Base-by-base conservation (phyloP, 2,113 vertebrate species). In the Halcyon malimbica region DNA sequence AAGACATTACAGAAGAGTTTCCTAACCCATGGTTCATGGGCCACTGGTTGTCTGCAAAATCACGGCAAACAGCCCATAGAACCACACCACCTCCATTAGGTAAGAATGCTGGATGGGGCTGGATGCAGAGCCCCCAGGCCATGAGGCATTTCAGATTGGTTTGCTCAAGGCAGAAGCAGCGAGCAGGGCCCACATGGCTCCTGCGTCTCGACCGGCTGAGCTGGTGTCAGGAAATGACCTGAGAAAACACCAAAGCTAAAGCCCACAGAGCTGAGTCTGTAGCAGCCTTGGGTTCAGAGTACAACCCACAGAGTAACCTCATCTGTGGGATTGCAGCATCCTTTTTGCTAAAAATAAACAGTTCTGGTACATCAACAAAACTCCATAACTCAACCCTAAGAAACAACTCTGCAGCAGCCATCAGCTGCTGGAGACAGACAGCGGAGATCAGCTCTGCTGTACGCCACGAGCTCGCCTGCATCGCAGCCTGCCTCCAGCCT, bases 71-170 rank as follows among this genome's bases (percentile, higher is more conserved):
- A 12, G 2, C 37, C 13, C 53, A 5, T 8, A 18, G 23, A 48
- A 1, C 18, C 18, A 4, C 3, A 19, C 6, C 5, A 14, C 8
- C 31, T 75, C 29, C 39, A 9, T 4, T 0, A 4, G 28, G 13
- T 5, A 57, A 53, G 62, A 4, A 1, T 11, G 18, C 39, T 62
- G 13, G 39, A 10, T 9, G 28, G 44, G 18, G 44, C 44, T 46
- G 44, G 46, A 46, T 20, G 46, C 44, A 18, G 37, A 71, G 5
- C 29, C 19, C 44, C 14, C 4, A 5, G 79, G 56, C 35, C 60
- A 31, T 0, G 0, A 17, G 3, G 12, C 35, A 1, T 9, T 18
- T 12, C 0, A 6, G 29, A 11, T 68, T 18, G 3, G 23, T 48
- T 53, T 42, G 51, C 67, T n/a, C 44, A 16, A n/a, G 67, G 39